phyloP scores from a whole-genome alignment of 2,113 vertebrate genomes.

The Caloenas nicobarica region DNA sequence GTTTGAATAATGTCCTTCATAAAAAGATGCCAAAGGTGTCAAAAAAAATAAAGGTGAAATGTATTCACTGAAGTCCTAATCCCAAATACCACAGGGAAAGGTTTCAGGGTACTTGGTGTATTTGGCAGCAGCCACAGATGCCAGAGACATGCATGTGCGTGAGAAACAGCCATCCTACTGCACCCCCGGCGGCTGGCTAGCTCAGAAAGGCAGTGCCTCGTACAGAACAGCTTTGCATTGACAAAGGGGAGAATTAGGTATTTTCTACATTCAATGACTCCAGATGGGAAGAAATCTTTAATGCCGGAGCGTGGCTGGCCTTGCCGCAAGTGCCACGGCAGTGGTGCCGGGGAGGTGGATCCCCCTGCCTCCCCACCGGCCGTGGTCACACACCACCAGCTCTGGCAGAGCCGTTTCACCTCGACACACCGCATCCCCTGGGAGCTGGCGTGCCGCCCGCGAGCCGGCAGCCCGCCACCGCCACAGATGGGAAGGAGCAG shows the following conservation, averaged over 20 bases:
- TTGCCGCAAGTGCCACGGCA: accelerated
- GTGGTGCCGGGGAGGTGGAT: not conserved
- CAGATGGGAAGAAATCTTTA: not conserved
- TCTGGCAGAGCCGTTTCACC: accelerated
- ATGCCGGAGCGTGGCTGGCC: accelerated
- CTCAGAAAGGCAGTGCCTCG: not conserved
- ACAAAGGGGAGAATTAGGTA: not conserved
- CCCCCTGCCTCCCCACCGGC: not conserved
- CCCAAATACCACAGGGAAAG: not conserved
- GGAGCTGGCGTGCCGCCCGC: not conserved
- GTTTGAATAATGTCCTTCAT: not conserved
- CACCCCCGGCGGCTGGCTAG: not conserved
- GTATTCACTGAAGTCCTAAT: not conserved
- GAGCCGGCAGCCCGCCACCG: not conserved
- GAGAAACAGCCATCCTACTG: not conserved
- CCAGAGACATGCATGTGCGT: not conserved
- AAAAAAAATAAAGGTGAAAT: not conserved
- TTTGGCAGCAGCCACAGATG: not conserved
- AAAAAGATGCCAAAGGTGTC: not conserved
- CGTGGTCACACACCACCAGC: accelerated
- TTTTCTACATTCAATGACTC: not conserved
- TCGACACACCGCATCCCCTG: accelerated
- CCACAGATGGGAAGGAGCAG: not conserved
- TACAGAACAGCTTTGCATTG: not conserved
- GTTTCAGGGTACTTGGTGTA: not conserved